These are phyloP conservation scores for Drosophila micromelanica DNA, from an alignment of 1,140 invertebrate species.

Conservation along the genomic window DNA sequence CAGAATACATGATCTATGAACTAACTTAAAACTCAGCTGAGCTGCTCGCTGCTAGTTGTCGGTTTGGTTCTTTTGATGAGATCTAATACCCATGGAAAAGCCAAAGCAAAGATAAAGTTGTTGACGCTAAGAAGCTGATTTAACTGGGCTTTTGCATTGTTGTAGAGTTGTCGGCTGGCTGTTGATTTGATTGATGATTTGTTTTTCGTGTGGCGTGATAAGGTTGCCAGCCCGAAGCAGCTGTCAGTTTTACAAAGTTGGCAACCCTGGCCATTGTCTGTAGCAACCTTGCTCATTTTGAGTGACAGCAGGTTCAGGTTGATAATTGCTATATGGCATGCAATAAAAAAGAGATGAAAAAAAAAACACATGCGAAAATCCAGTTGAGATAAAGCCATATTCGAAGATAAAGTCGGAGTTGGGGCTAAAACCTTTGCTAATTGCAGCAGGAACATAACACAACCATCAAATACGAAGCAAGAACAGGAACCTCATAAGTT, in stretches of 20 bases:
- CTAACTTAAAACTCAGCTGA: neutral
- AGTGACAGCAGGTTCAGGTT: conserved; percentile 68
- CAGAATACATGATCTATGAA: too few relatives aligned
- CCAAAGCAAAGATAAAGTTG: conserved; percentile 54
- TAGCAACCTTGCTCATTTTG: conserved; percentile 55
- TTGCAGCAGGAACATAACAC: conserved; percentile 21
- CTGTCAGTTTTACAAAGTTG: conserved; percentile 35
- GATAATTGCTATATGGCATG: conserved; percentile 67
- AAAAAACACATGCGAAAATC: neutral
- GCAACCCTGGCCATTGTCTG: conserved; percentile 65
- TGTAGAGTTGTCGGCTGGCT: conserved; percentile 14
- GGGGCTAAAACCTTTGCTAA: conserved; percentile 24
- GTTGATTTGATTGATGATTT: conserved; percentile 72
- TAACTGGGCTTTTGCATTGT: conserved; percentile 48
- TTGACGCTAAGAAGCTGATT: conserved; percentile 75
- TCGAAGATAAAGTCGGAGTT: conserved; percentile 9
- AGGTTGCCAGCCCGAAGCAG: conserved; percentile 37
- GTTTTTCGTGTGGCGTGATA: conserved; percentile 57
- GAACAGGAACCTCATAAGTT: neutral
- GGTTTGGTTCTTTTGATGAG: conserved; percentile 29
- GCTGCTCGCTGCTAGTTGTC: conserved; percentile 14
- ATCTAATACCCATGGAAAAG: conserved; percentile 49
- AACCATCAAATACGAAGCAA: conserved; percentile 6
- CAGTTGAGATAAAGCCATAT: conserved; percentile 4
- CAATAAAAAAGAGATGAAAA: conserved; percentile 40